Conservation (phyloP, 2,113 vertebrate genomes). For the Fulica atra region DNA sequence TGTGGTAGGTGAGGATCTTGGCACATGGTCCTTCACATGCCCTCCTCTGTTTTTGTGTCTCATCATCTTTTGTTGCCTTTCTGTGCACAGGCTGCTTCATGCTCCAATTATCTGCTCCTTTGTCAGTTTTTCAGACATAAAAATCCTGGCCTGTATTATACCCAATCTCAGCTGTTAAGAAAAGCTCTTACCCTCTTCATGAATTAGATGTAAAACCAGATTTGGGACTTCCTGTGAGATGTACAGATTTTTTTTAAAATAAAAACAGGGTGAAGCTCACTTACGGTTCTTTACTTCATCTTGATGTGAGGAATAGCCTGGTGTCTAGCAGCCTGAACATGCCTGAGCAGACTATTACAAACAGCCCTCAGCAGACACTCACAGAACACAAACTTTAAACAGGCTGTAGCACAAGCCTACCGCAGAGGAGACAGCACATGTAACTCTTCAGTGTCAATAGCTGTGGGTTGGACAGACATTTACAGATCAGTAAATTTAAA, state of each 20-base stretch:
- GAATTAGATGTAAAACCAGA: not conserved
- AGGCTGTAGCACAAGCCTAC: not conserved
- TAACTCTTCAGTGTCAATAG: not conserved
- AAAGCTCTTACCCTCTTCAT: not conserved
- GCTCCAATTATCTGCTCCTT: not conserved
- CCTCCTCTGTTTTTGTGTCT: not conserved
- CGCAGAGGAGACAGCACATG: not conserved
- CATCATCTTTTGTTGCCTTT: not conserved
- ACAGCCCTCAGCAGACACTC: not conserved
- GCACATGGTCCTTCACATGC: not conserved
- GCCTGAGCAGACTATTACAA: not conserved
- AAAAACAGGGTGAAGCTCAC: accelerated
- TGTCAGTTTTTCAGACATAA: not conserved
- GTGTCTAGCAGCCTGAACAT: not conserved
- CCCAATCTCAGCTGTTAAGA: not conserved
- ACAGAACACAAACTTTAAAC: not conserved
- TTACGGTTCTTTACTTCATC: not conserved
- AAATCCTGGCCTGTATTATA: not conserved
- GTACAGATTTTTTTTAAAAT: not conserved
- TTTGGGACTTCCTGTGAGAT: not conserved
- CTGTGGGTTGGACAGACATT: not conserved
- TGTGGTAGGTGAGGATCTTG: not conserved
- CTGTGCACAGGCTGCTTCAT: not conserved
- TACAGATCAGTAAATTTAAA: constrained; percentile 3
- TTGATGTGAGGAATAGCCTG: not conserved